Percentiles rank a stretch among this genome's conserved stretches.
Conservation (phyloP, 2,113 vertebrate species). For the Aspidoscelis tigris region DNA sequence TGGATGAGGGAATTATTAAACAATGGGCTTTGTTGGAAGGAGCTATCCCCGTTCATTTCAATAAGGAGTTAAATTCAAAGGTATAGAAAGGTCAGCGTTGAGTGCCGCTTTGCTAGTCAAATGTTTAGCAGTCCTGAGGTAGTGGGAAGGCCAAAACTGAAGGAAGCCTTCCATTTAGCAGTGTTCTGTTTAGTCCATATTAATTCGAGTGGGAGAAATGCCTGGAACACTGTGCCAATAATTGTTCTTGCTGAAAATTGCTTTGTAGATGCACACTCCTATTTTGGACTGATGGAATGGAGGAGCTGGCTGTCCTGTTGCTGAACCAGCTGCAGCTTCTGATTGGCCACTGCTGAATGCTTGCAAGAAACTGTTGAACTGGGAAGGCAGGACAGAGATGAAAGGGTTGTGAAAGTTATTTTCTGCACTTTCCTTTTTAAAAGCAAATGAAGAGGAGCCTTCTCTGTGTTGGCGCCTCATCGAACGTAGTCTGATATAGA, state of each 20-base stretch:
- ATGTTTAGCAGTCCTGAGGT: neutral
- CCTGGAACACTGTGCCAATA: neutral
- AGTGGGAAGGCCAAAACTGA: conserved; percentile 14
- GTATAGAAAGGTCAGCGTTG: conserved; percentile 1
- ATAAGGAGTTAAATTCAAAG: conserved; percentile 37
- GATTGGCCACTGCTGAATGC: too few relatives aligned
- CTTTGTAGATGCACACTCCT: neutral
- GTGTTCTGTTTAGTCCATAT: neutral
- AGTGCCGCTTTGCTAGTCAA: conserved; percentile 32
- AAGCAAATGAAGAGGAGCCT: too few relatives aligned
- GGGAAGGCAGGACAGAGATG: too few relatives aligned
- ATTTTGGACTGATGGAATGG: too few relatives aligned
- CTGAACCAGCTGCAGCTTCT: too few relatives aligned
- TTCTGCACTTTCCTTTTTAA: too few relatives aligned
- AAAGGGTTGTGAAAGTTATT: too few relatives aligned
- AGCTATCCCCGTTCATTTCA: conserved; percentile 42
- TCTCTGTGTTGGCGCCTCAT: too few relatives aligned
- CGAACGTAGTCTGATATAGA: too few relatives aligned
- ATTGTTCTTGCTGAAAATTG: neutral
- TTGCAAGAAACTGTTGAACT: too few relatives aligned
- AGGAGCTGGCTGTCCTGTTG: too few relatives aligned
- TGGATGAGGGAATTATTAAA: conserved; percentile 56
- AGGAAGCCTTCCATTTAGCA: neutral
- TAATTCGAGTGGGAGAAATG: neutral
- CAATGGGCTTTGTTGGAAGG: conserved; percentile 21